Base-by-base conservation (phyloP, 2,888 invertebrate species). In the Seira ritae region DNA sequence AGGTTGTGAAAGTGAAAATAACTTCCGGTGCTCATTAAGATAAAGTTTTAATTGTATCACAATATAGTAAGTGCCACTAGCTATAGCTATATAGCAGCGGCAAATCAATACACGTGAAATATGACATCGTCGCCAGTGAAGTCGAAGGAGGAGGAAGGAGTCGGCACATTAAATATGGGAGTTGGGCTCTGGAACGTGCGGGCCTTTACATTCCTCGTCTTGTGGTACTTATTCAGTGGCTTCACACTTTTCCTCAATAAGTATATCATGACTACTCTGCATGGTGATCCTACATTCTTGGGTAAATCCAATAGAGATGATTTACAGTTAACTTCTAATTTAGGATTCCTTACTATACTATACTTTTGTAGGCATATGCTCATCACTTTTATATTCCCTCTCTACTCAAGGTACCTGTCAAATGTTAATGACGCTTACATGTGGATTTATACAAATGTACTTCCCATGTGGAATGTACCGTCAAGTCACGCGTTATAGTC, bases 181-280 rank as follows among this genome's bases (percentile, higher is more conserved):
- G 86, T 83, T 82, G 94, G 94, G 23, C 90, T 94, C 74, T 91
- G 92, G 66, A 93, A 93, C 90, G 90, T 93, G 46, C 91, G 94
- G 89, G 94, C 94, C 24, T 90, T 94, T 66, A 90, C 93, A 86
- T 94, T 94, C 90, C 90, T 94, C 62, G 90, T 93, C 71, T 90
- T 95, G 84, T 95, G 95, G 95, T 95, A 95, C 90, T 92, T 95
- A 89, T 95, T 95, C 90, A 95, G 95, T 90, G 94, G 94, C 8
- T 94, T 94, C 90, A 95, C 95, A 0, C 91, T 95, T 72, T 95
- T 95, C 90, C 91, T 95, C 83, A 87, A 95, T 91, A 95, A 95
- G 90, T 95, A 95, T 90, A 95, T 95, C 89, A 91, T 95, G 82
- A 93, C 94, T 0, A 94, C 94, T 89, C 92, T 94, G 90, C 92